Evolutionary conservation across 2,888 invertebrate genomes (phyloP).

Genomic region (Aleiodes alternator): DNA sequence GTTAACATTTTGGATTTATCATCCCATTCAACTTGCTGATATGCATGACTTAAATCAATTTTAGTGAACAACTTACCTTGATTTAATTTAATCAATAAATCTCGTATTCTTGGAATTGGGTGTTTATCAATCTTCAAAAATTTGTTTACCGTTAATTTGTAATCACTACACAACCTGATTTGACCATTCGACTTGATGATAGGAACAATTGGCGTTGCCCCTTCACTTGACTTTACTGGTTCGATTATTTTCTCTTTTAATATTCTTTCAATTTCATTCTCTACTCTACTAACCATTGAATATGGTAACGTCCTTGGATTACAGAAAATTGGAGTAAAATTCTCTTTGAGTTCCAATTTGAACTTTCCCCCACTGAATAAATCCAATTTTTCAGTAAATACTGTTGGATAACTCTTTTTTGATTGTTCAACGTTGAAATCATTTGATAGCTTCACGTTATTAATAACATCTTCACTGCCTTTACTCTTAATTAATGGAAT

Average conservation of each 20-base stretch:
- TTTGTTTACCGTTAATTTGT: slow-evolving; percentile 54
- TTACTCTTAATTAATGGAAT: not conserved
- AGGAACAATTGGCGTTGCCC: slow-evolving; percentile 9
- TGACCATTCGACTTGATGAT: slow-evolving; percentile 48
- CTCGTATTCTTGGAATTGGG: slow-evolving; percentile 39
- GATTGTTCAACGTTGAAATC: slow-evolving; percentile 8
- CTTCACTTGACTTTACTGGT: slow-evolving; percentile 17
- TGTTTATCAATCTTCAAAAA: slow-evolving; percentile 50
- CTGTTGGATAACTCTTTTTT: slow-evolving; percentile 34
- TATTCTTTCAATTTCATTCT: slow-evolving; percentile 52
- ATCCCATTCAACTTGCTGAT: slow-evolving; percentile 64
- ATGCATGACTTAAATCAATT: slow-evolving; percentile 59
- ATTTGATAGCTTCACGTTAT: not conserved
- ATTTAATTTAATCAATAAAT: slow-evolving; percentile 36
- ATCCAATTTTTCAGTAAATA: slow-evolving; percentile 40
- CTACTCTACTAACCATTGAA: slow-evolving; percentile 49
- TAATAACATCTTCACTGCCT: no score
- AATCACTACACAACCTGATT: slow-evolving; percentile 61
- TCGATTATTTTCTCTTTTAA: slow-evolving; percentile 54
- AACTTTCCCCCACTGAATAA: slow-evolving; percentile 44
- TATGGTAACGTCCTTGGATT: slow-evolving; percentile 50
- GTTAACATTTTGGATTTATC: slow-evolving; percentile 61
- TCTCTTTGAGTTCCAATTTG: slow-evolving; percentile 48
- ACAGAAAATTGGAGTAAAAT: slow-evolving; percentile 51
- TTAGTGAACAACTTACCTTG: slow-evolving; percentile 12